Evolutionary conservation across 2,113 vertebrate species (phyloP).

Genomic region (Rafetus swinhoei): DNA sequence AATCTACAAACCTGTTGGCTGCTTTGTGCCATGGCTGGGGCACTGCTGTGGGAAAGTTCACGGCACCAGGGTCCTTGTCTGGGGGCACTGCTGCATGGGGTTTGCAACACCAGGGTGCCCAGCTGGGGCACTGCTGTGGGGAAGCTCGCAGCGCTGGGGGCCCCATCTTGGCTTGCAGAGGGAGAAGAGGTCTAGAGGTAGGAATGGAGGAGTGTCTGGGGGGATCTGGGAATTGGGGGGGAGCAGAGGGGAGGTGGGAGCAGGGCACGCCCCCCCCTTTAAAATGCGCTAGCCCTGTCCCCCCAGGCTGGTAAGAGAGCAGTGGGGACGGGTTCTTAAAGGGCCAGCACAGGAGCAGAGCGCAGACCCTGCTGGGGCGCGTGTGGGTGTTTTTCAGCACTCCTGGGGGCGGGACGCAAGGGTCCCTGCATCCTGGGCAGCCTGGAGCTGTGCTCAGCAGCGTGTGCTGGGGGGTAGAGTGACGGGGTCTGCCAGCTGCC

Average conservation of each 20-base stretch:
- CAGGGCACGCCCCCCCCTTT: background rate
- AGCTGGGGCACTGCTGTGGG: background rate
- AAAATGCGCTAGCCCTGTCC: background rate
- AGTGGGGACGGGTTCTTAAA: background rate
- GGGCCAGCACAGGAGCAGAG: background rate
- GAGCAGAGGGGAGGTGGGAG: background rate
- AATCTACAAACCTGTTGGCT: background rate
- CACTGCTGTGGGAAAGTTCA: background rate
- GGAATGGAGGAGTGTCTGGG: background rate
- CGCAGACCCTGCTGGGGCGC: too few relatives aligned
- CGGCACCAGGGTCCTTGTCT: background rate
- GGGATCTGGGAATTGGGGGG: background rate
- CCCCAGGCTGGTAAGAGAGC: background rate
- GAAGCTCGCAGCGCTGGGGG: background rate
- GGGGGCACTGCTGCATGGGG: background rate
- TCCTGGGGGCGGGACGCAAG: too few relatives aligned
- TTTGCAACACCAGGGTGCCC: background rate
- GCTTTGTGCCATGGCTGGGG: background rate
- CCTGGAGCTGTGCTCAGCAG: too few relatives aligned
- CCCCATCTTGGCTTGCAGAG: background rate
- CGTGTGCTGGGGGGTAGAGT: too few relatives aligned
- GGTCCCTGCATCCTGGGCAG: too few relatives aligned
- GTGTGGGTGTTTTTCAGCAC: too few relatives aligned
- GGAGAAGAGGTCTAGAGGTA: background rate
- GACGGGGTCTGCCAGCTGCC: too few relatives aligned